Conservation (phyloP, 2,797 vertebrate species). For the Girardinus metallicus region DNA sequence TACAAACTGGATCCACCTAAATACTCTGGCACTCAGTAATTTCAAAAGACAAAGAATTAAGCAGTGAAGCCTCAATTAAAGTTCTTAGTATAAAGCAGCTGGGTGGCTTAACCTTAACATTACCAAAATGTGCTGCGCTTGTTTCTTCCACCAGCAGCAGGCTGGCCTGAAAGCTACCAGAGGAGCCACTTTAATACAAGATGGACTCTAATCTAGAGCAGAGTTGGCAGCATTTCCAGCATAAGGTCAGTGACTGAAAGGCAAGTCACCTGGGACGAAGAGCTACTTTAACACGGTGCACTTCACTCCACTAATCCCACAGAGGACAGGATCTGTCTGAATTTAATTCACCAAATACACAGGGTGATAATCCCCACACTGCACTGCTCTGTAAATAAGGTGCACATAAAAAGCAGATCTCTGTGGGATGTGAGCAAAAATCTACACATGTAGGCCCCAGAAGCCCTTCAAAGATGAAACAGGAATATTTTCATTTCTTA, state of each 20-base stretch:
- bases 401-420: slow-evolving; percentile 21
- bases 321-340: slow-evolving; percentile 23
- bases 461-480: background rate
- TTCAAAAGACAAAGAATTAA: slow-evolving; percentile 23
- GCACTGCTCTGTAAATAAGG: slow-evolving; percentile 34
- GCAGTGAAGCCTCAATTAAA: slow-evolving; percentile 34
- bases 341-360: slow-evolving; percentile 41
- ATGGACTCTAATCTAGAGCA: slow-evolving; percentile 22
- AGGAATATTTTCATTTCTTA: slow-evolving; percentile 8
- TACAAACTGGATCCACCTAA: slow-evolving; percentile 22
- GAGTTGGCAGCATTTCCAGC: slow-evolving; percentile 29
- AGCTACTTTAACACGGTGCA: slow-evolving; percentile 29
- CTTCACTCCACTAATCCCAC: slow-evolving; percentile 37
- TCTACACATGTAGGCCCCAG: slow-evolving; percentile 12
- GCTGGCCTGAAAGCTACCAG: slow-evolving; percentile 24
- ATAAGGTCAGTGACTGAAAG: slow-evolving; percentile 53
- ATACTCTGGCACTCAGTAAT: slow-evolving; percentile 18
- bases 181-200: background rate
- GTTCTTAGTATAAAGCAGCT: slow-evolving; percentile 3
- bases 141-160: slow-evolving; percentile 34
- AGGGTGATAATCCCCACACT: slow-evolving; percentile 37
- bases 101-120: slow-evolving; percentile 33
- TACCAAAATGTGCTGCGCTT: slow-evolving; percentile 23
- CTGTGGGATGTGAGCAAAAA: slow-evolving; percentile 7
- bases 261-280: slow-evolving; percentile 47